These are phyloP conservation scores for Apodemus speciosus DNA, from an alignment of 2,113 vertebrate genomes.

Conservation along the genomic window DNA sequence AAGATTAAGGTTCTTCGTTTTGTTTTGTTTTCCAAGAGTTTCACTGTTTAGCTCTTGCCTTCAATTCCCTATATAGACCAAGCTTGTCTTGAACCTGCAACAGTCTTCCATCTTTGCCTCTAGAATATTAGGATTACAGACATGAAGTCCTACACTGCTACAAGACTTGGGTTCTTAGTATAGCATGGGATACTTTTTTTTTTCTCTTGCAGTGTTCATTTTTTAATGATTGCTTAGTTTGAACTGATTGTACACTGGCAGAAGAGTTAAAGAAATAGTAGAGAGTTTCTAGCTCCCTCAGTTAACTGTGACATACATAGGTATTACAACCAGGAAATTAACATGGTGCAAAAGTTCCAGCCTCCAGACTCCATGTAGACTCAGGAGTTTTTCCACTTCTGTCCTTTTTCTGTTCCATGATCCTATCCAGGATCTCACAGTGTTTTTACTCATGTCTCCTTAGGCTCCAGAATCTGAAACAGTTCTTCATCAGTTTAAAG, in stretches of 20 bases:
- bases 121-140: neutral
- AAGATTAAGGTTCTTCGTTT: neutral
- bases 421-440: constrained; percentile 37
- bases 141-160: neutral
- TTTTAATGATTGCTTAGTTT: constrained; percentile 8
- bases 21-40: neutral
- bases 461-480: constrained; percentile 39
- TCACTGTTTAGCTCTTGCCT: neutral
- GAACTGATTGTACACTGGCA: constrained; percentile 42
- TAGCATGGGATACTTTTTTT: neutral
- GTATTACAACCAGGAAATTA: constrained; percentile 49
- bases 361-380: neutral
- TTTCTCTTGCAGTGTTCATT: neutral
- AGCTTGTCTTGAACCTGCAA: neutral
- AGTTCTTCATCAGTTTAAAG: constrained; percentile 51
- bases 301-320: neutral
- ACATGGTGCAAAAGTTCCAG: constrained; percentile 1
- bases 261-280: constrained; percentile 37
- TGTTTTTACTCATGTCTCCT: constrained; percentile 55
- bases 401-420: constrained; percentile 33
- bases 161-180: constrained; percentile 20
- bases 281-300: neutral
- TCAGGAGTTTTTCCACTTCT: constrained; percentile 41
- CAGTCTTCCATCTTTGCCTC: neutral
- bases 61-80: neutral